Base-by-base conservation (phyloP, 2,113 vertebrate species). In the Saccopteryx bilineata region DNA sequence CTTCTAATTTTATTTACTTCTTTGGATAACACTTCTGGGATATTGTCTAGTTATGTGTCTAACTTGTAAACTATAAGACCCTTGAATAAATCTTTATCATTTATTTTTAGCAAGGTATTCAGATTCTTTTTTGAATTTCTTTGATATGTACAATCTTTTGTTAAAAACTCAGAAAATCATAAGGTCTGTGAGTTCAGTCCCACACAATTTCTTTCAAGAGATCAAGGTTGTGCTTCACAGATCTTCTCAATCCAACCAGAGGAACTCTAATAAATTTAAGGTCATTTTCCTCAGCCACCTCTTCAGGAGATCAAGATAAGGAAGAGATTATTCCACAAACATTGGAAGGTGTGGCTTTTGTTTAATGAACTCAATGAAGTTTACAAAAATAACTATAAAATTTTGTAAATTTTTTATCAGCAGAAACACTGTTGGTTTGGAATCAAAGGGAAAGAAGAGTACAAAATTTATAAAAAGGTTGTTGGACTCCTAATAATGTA, bases 131-230 rank as follows among this genome's bases (percentile, higher is more conserved):
- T 61, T 48, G 15, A 48, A 24, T 82, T 31, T 17, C 33, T 63
- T 63, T 82, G 15, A 48, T 54, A 60, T 82, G 80, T 61, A 72
- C 1, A 74, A 14, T 4, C 21, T 81, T 90, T 86, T 90, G 4
- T 31, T 85, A 72, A 90, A 93, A 96, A 23, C 39, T 39, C 50
- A 65, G 33, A 72, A 90, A 23, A 61, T 81, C 23, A n/a, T 46
- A 81, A 81, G 5, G 52, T 68, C n/a, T 9, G 2, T 24, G 26
- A 58, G 74, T 31, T 11, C 2, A 19, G 9, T 79, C 33, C 63
- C 56, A 58, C 1, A 93, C 50, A 81, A n/a, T 0, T 28, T 82
- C 58, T 88, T 63, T 26, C 26, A 88, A 56, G 46, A 82, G 46
- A 58, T 71, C 60, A 72, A 58, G 50, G 2, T 7, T 65, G 33